Base-by-base conservation (phyloP, 2,888 invertebrate species). In the Chrysopilus asiliformis region DNA sequence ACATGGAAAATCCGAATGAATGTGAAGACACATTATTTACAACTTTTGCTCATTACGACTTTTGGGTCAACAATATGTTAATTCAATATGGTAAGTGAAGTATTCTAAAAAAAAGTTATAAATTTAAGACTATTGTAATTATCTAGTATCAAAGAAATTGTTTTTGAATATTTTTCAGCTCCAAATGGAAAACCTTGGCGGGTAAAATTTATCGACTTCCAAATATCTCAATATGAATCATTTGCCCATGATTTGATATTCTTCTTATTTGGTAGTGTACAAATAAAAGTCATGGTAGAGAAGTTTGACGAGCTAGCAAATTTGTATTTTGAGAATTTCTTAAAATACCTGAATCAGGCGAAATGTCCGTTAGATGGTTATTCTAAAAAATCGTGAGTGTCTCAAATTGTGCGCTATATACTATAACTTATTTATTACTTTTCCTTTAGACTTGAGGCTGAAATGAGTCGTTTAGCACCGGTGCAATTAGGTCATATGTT, bases 31-130 rank as follows among this genome's bases (percentile, higher is more conserved):
- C 64, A 17, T 61, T 65, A 0, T 75, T 68, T 58, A 65, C 63
- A 2, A 67, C 71, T 0, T 61, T 72, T 15, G 58, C 65, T 2
- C 75, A 75, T 44, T 58, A 64, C 1, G 75, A 75, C 50, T 64
- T 71, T 34, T 75, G 74, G 75, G 67, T 68, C 10, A 74, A 73
- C 48, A 75, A 75, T 44, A 61, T 74, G 2, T 67, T 75, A 65
- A 55, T 74, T 10, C 56, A 63, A 36, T 60, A 62, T 36, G 63
- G 71, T 53, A 48, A 44, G 16, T 26, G 14, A 17, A n/a, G n/a
- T n/a, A n/a, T n/a, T n/a, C n/a, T n/a, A n/a, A n/a, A n/a, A n/a
- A n/a, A n/a, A n/a, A n/a, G n/a, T n/a, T n/a, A n/a, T n/a, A n/a
- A n/a, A n/a, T n/a, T n/a, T n/a, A n/a, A n/a, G n/a, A n/a, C n/a